Base-by-base conservation (phyloP, 2,113 vertebrate genomes). In the Ibidorhyncha struthersii region DNA sequence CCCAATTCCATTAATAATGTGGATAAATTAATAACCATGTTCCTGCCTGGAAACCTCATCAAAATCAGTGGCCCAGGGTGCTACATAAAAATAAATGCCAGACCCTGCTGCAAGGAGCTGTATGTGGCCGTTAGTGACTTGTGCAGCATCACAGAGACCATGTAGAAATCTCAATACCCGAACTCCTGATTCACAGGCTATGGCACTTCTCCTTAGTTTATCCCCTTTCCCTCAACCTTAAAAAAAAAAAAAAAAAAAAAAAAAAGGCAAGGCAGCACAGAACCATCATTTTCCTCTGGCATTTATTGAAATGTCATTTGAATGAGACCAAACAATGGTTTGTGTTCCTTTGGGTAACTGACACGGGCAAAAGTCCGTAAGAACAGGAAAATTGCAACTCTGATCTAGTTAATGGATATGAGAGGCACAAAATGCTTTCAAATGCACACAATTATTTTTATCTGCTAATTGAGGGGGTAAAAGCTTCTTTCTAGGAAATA, bases 401-500 rank as follows among this genome's bases (percentile, higher is more conserved):
- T 95, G 87, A 93, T 95, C 87, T 52, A 38, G 43, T 94, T 96
- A 96, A 96, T 94, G 95, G 70, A 27, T 87, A 79, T 89, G 25
- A 93, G 86, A 93, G 73, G 87, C 84, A 96, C 53, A 82, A 89
- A 95, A 93, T 58, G 89, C 93, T 96, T 89, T 91, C 87, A 89
- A 77, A 96, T 82, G 71, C 85, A 85, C 45, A 27, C 92, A 89
- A 95, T 96, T 83, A 82, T 82, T 72, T 80, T 91, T 86, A 59
- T 84, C 65, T 50, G 71, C 78, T 95, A 96, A 92, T 84, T 97
- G 82, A 93, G 49, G 82, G 76, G 53, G 86, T 65, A 56, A 97
- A 97, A 98, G 91, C 91, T 55, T 78, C 93, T 91, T 96, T 96
- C 84, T 76, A 97, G 93, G 96, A 97, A 97, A 97, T 95, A 96